Evolutionary conservation across 2,797 vertebrate species (phyloP).

Genomic region (Sebastes minor): DNA sequence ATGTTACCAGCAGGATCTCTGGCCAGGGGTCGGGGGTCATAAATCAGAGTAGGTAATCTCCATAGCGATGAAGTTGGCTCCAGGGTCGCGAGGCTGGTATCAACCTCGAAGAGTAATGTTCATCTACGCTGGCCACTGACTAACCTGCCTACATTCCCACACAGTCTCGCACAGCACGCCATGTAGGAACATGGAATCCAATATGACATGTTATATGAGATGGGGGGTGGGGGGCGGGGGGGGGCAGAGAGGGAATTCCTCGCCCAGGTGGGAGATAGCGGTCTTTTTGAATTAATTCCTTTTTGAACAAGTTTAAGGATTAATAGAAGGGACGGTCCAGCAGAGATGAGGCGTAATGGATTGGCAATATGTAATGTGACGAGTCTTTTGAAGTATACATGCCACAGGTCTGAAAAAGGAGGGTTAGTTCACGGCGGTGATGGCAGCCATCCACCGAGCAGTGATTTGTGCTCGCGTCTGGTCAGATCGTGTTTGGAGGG

Average conservation of each 20-base stretch:
- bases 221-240: not conserved
- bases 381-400: slow-evolving; percentile 47
- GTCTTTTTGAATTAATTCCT: slow-evolving; percentile 8
- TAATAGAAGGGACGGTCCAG: slow-evolving; percentile 4
- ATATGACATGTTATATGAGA: slow-evolving; percentile 25
- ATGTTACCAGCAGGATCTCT: slow-evolving; percentile 65
- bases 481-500: slow-evolving; percentile 52
- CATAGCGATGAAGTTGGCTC: slow-evolving; percentile 55
- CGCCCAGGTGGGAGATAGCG: slow-evolving; percentile 37
- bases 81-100: slow-evolving; percentile 56
- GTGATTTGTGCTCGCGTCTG: slow-evolving; percentile 63
- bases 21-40: slow-evolving; percentile 52
- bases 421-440: slow-evolving; percentile 25
- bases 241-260: slow-evolving; percentile 26
- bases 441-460: slow-evolving; percentile 32
- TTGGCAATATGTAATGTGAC: slow-evolving; percentile 13
- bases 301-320: slow-evolving; percentile 21
- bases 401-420: slow-evolving; percentile 39
- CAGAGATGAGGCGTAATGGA: slow-evolving; percentile 14
- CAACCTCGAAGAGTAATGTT: slow-evolving; percentile 59
- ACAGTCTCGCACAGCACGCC: not conserved
- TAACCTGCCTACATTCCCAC: slow-evolving; percentile 25
- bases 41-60: slow-evolving; percentile 71
- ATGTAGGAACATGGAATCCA: slow-evolving; percentile 16
- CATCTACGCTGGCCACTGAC: slow-evolving; percentile 8